phyloP scores from a whole-genome alignment of 1,140 invertebrate genomes.

The Anthonomus grandis region DNA sequence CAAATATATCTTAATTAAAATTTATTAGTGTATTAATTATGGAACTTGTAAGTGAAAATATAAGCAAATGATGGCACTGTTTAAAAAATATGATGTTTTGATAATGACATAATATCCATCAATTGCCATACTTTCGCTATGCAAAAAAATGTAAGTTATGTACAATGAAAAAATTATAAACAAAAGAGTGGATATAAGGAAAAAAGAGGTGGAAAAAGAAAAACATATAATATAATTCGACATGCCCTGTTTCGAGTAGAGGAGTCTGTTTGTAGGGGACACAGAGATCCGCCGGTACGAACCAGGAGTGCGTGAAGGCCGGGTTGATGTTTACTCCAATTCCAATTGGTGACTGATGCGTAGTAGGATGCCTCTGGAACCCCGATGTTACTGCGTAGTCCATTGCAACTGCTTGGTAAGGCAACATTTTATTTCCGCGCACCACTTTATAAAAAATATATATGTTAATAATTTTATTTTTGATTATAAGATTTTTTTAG shows the following conservation, averaged over 20 bases:
- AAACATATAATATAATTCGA: constrained; percentile 51
- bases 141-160: neutral
- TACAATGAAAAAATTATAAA: neutral
- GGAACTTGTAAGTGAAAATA: too few species aligned
- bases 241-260: constrained; percentile 88
- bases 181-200: neutral
- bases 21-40: too few species aligned
- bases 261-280: constrained; percentile 77
- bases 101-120: too few species aligned
- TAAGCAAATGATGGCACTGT: too few species aligned
- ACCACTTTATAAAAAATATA: too few species aligned
- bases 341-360: constrained; percentile 64
- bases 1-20: too few species aligned
- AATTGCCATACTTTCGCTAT: neutral
- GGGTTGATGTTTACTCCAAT: constrained; percentile 60
- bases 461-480: too few species aligned
- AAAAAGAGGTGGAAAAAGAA: constrained; percentile 4
- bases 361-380: constrained; percentile 70
- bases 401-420: constrained; percentile 83
- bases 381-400: constrained; percentile 73
- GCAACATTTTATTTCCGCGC: constrained; percentile 61
- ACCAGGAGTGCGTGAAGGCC: constrained; percentile 84
- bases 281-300: constrained; percentile 87
- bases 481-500: too few species aligned
- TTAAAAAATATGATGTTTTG: too few species aligned